Percentiles rank a stretch among this genome's conserved stretches.
Evolutionary conservation across 2,113 vertebrate genomes (phyloP).

Genomic region (Ailuropoda melanoleuca): DNA sequence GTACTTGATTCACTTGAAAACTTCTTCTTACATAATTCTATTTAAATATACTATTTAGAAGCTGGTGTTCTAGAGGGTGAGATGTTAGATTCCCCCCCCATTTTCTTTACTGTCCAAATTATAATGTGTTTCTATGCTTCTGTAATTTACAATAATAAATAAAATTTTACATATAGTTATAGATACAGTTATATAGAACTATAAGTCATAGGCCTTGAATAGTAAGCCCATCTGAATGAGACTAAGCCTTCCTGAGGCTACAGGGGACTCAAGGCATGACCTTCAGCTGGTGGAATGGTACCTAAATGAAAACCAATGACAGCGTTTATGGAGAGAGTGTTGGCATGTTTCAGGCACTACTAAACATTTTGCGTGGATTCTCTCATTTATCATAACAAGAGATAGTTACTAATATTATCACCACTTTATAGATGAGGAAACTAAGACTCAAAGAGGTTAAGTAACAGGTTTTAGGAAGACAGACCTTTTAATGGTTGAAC

Average conservation of each 20-base stretch:
- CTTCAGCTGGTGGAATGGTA: neutral
- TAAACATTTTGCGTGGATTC: neutral
- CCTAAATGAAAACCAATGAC: neutral
- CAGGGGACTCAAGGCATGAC: neutral
- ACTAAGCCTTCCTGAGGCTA: neutral
- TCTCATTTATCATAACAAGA: neutral
- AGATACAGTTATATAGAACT: neutral
- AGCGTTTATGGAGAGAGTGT: neutral
- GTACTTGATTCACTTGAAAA: neutral
- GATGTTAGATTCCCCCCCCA: neutral
- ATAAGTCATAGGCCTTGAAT: neutral
- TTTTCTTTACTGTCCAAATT: neutral
- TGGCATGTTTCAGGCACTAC: neutral
- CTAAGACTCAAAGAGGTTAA: neutral
- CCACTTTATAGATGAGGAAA: neutral
- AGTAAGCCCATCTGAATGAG: neutral
- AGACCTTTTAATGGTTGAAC: neutral
- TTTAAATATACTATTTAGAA: neutral
- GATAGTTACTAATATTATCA: neutral
- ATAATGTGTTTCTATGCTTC: neutral
- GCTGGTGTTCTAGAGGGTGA: neutral
- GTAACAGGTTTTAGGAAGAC: neutral
- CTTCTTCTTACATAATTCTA: neutral
- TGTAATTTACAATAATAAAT: neutral
- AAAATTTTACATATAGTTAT: neutral